Base-by-base conservation (phyloP, 1,140 invertebrate species). In the Drosophila hydei region DNA sequence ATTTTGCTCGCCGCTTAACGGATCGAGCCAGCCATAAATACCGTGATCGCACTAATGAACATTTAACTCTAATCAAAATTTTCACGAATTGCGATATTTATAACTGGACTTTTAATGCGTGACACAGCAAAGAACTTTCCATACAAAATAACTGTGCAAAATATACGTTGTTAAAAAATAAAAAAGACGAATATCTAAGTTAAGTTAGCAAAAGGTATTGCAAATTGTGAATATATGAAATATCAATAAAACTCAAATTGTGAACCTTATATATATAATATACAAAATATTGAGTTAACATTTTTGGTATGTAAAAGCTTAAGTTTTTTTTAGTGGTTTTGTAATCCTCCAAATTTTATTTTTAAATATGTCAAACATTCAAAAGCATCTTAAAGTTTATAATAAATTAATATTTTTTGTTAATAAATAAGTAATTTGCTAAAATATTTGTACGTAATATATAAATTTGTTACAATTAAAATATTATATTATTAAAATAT, bases 161-260 rank as follows among this genome's bases (percentile, higher is more conserved):
- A 47, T 47, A 59, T 47, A 59, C 12, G 16, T 7, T 40, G 45
- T 38, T 45, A 9, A 51, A 50, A 60, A 33, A 7, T 19, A 11
- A 27, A 45, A 19, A 16, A 27, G 12, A 52, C 16, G 4, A 11
- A 42, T 25, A 25, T 1, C 56, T 43, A 36, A 23, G 23, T 1
- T 43, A 55, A 27, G n/a, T 27, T 43, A 9, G 11, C 9, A 55
- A 64, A 47, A 64, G 61, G 51, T 64, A 63, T 54, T 33, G 12
- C 12, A 55, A 12, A 18, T 43, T 12, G 30, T 38, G 58, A 7
- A 25, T 16, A 23, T 33, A 14, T 8, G 5, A 23, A n/a, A n/a
- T 3, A 12, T 9, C 8, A 19, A 19, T 9, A 4, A 43, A 43
- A 19, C 14, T 12, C 9, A 48, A 48, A n/a, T n/a, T n/a, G n/a